Base-by-base conservation (phyloP, 2,888 invertebrate species). In the Polyommatus icarus region DNA sequence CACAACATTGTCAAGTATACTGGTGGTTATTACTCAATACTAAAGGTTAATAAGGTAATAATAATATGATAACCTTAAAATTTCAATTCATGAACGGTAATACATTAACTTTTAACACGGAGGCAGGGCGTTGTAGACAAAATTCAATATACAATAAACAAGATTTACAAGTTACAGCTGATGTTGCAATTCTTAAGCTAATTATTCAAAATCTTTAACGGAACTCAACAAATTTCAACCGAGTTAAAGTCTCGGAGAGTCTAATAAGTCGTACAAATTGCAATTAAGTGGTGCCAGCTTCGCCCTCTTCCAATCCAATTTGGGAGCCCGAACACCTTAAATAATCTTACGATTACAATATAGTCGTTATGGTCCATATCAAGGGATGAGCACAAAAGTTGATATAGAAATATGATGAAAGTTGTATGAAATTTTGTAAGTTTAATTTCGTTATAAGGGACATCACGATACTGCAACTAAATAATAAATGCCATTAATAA, bases 221-320 rank as follows among this genome's bases (percentile, higher is more conserved):
- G 72, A 78, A 76, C 72, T 77, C 32, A 50, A 36, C 72, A 78
- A 76, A 76, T 78, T 73, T 46, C n/a, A 79, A 78, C 57, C 67
- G 18, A 57, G 46, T 77, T 78, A 76, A 75, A 78, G 77, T 67
- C 77, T 76, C 46, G 77, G 71, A 75, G 77, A 77, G 67, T 78
- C 82, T 87, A 85, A 87, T 87, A 86, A 88, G 85, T 87, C 86
- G 84, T 83, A 84, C 84, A 85, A 87, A 89, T 88, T 88, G 87
- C 87, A 88, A 88, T 88, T 85, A 88, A 87, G 87, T 87, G 85
- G 84, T 84, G 81, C 83, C 77, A 78, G 78, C 72, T 79, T 83
- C 82, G 83, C 84, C 84, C 85, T 85, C 86, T 85, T 84, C 84
- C 85, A 88, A 88, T 89, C 87, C 85, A 88, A 89, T 89, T 80